Base-by-base conservation (phyloP, 2,797 vertebrate genomes). In the Semotilus atromaculatus region DNA sequence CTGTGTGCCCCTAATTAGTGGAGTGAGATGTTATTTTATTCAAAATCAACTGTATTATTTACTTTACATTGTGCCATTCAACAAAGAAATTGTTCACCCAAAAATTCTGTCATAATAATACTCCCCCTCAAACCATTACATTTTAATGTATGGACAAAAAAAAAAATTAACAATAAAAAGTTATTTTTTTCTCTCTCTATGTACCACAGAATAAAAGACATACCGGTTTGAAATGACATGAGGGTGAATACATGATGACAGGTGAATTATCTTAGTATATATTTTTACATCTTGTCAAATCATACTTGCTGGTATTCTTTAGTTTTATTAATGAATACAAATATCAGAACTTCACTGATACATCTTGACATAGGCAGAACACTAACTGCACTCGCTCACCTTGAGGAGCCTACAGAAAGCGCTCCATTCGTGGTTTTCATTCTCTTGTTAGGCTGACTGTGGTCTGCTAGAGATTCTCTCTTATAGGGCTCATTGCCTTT, bases 391-490 rank as follows among this genome's bases (percentile, higher is more conserved):
- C 29, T 79, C 36, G 1, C 53, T 83, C 36, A 88, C 88, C 87
- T 75, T 62, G 68, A 85, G 14, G 40, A 85, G 87, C 64, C 93
- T 93, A 91, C 87, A 60, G 88, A 89, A 89, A 92, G 87, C 16
- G 83, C 85, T 80, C 90, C 82, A 89, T 92, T 94, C 92, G 95
- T 91, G 86, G 93, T 97, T 95, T 96, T 98, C 93, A 94, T 95
- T 94, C 97, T 98, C 95, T 98, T 98, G 92, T 94, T 90, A 79
- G 94, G 76, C 29, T 96, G 96, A 93, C 91, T 94, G 91, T 93
- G 94, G 93, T 93, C 93, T 88, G 91, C 86, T 90, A 86, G 88
- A 19, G 91, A 92, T 91, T 92, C 92, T 94, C 93, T 91, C 78
- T 89, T 89, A 92, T 92, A 91, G 89, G 86, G 83, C 88, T 89